Evolutionary conservation across 2,113 vertebrate genomes (phyloP), one percentile per base, ranked within the genome.

Genomic region (Ginglymostoma cirratum): DNA sequence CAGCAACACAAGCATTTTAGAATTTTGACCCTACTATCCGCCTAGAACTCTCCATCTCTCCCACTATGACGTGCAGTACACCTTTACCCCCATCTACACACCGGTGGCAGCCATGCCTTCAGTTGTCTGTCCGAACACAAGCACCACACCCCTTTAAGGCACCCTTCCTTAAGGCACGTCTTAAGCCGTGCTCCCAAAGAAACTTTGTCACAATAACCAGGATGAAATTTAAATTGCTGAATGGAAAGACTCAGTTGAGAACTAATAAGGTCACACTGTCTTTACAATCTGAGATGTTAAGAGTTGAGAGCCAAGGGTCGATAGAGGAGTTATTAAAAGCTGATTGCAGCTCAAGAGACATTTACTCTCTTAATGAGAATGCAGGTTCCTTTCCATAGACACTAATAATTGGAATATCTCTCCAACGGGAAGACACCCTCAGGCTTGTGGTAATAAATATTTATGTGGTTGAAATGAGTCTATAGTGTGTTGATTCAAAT

Each of bases 401-500:
- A 52, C 52, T 55, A 90, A 90, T 90, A 65, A 92, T 61, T 42
- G 80, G 38, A 42, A 83, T 83, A 83, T 42, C 61, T 92, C 30
- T 65, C 15, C 55, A 61, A 19, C 15, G n/a, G 87, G 55, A 65
- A 65, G 87, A n/a, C 7, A 3, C 19, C 15, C 87, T 92, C 30
- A 61, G 87, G 87, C 55, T n/a, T n/a, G 30, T 19, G 52, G 87
- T 55, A 92, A 92, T 92, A 92, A 92, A 92, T 92, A 92, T 92
- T 92, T 92, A 92, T 65, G 30, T 61, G 87, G 87, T n/a, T 92
- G 15, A 34, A 65, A 92, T 30, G 17, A 61, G 87, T 65, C 87
- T 92, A 61, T 65, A 92, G 55, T 65, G 30, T 65, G 15, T 92
- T 65, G 55, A 55, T 34, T 92, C 52, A 92, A 61, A 92, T 34